A percentile compares a stretch with the other conserved stretches of the same genome.
Conservation (phyloP, 2,888 invertebrate genomes). For the Slavum lentiscoides region DNA sequence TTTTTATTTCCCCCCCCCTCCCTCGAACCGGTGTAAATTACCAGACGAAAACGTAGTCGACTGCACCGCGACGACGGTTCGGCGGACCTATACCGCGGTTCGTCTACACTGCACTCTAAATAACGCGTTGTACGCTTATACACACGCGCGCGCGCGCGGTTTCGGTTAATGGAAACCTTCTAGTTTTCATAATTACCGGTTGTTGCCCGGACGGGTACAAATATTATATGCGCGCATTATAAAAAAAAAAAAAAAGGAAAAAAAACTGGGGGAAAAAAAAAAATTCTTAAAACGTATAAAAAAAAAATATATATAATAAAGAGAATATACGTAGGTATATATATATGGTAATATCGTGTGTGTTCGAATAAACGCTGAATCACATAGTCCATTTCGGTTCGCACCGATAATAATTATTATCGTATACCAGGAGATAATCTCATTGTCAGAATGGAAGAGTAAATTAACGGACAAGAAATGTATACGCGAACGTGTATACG, state of each 20-base stretch:
- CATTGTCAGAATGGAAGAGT: constrained; percentile 15
- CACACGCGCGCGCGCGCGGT: not conserved
- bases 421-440: not conserved
- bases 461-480: not conserved
- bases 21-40: constrained; percentile 47
- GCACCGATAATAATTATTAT: constrained; percentile 31
- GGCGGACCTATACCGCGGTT: not conserved
- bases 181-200: constrained; percentile 47
- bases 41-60: constrained; percentile 33
- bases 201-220: constrained; percentile 47
- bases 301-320: not conserved
- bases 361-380: constrained; percentile 50
- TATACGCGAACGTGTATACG: not conserved
- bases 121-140: not conserved
- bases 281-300: constrained; percentile 28
- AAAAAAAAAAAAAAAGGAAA: constrained; percentile 2
- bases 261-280: not conserved
- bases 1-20: not conserved
- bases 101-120: not conserved
- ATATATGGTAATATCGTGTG: constrained; percentile 40
- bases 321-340: constrained; percentile 37
- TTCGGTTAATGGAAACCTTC: constrained; percentile 52
- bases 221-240: not conserved
- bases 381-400: constrained; percentile 50
- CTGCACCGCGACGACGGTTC: not conserved